Percentiles rank a stretch among this genome's conserved stretches.
phyloP scores from a whole-genome alignment of 92 coral and sea anemone species.

The Heteractis magnifica region DNA sequence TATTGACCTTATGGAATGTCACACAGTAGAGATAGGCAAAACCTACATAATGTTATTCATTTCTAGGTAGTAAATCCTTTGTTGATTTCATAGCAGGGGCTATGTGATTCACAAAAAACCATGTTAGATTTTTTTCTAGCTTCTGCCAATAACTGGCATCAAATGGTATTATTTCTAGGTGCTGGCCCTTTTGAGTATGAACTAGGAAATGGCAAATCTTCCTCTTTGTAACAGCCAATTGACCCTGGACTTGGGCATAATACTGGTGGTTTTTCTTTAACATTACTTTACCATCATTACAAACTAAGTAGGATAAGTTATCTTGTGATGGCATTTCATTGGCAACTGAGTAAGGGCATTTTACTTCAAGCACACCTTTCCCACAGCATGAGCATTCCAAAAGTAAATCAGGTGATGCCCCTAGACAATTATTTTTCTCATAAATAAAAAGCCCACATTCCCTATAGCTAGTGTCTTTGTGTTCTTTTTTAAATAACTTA shows the following conservation, averaged over 20 bases:
- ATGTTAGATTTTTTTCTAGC: slow-evolving; percentile 35
- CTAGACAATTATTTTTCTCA: slow-evolving; percentile 41
- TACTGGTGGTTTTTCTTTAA: slow-evolving; percentile 39
- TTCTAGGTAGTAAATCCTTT: background rate
- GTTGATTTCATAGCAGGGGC: slow-evolving; percentile 12
- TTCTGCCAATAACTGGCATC: slow-evolving; percentile 35
- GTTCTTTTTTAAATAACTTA: slow-evolving; percentile 45
- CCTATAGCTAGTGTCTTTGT: slow-evolving; percentile 44
- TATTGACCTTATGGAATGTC: background rate
- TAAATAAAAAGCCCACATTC: slow-evolving; percentile 63
- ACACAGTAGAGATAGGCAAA: background rate
- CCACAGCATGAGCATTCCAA: slow-evolving; percentile 54
- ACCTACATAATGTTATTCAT: background rate
- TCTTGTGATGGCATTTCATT: slow-evolving; percentile 33
- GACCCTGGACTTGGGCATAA: slow-evolving; percentile 53
- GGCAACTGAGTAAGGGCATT: slow-evolving; percentile 51
- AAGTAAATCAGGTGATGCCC: slow-evolving; percentile 60
- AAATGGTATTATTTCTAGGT: slow-evolving; percentile 19
- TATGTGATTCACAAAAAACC: slow-evolving; percentile 42
- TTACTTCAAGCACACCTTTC: slow-evolving; percentile 47
- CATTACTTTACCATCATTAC: slow-evolving; percentile 20
- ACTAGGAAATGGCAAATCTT: slow-evolving; percentile 46
- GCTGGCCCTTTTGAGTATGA: slow-evolving; percentile 34
- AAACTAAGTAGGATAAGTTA: slow-evolving; percentile 34
- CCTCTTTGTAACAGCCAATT: slow-evolving; percentile 49